phyloP scores from a whole-genome alignment of 2,113 vertebrate species.

The Pionites leucogaster region DNA sequence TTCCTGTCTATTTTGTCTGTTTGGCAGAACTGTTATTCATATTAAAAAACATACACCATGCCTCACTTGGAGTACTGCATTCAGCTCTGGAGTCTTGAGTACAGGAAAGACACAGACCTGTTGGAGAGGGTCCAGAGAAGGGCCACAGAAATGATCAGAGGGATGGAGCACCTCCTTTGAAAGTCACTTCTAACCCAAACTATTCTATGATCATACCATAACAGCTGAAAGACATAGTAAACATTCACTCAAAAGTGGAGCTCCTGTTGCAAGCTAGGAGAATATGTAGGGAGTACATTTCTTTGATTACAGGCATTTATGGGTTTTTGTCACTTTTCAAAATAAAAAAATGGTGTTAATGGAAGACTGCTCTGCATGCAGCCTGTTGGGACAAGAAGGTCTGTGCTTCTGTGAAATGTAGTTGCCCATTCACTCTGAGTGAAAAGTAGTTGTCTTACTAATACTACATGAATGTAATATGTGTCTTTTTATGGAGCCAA shows the following conservation, averaged over 20 bases:
- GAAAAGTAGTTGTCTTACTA: not conserved
- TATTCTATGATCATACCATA: not conserved
- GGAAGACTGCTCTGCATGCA: not conserved
- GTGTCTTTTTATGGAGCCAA: not conserved
- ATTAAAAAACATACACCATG: not conserved
- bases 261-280: not conserved
- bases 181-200: not conserved
- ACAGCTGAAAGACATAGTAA: not conserved
- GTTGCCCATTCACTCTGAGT: not conserved
- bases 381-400: not conserved
- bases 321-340: not conserved
- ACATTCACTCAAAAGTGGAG: not conserved
- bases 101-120: not conserved
- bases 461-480: not conserved
- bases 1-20: not conserved
- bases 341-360: not conserved
- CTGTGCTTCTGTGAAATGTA: not conserved
- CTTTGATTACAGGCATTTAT: accelerated
- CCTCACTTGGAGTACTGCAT: not conserved
- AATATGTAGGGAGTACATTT: not conserved
- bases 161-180: not conserved
- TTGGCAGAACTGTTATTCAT: not conserved
- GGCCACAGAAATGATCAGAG: not conserved
- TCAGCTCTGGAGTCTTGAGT: not conserved
- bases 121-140: not conserved